Conservation (phyloP, 2,888 invertebrate species). For the Fragum whitleyi region DNA sequence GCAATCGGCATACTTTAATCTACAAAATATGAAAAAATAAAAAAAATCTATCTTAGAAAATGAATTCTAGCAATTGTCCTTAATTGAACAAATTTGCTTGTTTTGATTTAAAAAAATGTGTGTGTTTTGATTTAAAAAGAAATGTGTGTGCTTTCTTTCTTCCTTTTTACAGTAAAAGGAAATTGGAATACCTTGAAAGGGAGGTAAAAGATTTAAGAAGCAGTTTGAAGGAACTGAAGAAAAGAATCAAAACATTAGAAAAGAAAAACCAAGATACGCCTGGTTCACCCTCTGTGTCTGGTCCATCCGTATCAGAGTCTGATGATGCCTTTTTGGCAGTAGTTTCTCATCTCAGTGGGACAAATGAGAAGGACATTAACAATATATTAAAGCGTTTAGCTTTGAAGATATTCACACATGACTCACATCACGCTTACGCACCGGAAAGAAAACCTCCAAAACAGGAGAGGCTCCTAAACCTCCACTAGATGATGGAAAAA, state of each 20-base stretch:
- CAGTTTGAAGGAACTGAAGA: conserved; percentile 12
- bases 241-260: neutral
- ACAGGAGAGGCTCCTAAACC: conserved; percentile 29
- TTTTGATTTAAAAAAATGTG: no score
- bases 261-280: conserved; percentile 3
- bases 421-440: neutral
- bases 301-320: conserved; percentile 9
- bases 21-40: no score
- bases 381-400: neutral
- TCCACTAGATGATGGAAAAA: conserved; percentile 25
- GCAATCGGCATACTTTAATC: no score
- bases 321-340: conserved; percentile 23
- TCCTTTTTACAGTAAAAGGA: conserved; percentile 19
- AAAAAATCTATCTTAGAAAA: no score
- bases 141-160: no score
- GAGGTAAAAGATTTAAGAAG: conserved; percentile 16
- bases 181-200: neutral
- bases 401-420: neutral
- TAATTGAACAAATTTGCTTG: no score
- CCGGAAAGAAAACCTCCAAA: conserved; percentile 9
- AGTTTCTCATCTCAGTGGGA: conserved; percentile 16
- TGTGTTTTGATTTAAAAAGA: no score
- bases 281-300: conserved; percentile 11
- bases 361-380: conserved; percentile 8
- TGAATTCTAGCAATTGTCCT: no score